Conservation (phyloP, 1,140 invertebrate species). For the Hirudo medicinalis region DNA sequence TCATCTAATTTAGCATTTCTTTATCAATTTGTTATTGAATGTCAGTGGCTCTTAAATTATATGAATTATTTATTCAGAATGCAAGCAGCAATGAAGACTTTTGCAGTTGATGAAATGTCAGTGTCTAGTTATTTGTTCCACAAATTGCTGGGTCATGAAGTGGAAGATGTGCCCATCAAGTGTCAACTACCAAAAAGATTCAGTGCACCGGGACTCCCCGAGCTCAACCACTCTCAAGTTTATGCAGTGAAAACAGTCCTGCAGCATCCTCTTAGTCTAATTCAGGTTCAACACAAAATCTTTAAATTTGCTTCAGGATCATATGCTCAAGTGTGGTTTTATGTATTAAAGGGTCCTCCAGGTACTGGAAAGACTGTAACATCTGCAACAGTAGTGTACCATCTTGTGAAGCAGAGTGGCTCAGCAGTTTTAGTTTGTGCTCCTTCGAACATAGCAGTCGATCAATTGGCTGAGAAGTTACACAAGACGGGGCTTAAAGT, state of each 20-base stretch:
- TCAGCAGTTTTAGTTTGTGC: constrained; percentile 94
- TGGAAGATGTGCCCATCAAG: constrained; percentile 72
- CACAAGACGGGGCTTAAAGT: constrained; percentile 91
- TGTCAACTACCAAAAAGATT: constrained; percentile 87
- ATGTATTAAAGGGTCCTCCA: constrained; percentile 48
- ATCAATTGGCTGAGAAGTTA: constrained; percentile 97
- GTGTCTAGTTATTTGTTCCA: constrained; percentile 79
- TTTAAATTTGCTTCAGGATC: background rate
- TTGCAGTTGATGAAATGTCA: constrained; percentile 86
- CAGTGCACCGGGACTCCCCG: constrained; percentile 88
- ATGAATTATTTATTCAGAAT: constrained; percentile 52
- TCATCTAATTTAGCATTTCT: too few relatives aligned
- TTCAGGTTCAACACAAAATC: constrained; percentile 54
- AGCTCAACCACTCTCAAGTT: constrained; percentile 90
- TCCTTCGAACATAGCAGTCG: constrained; percentile 96
- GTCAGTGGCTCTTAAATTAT: background rate
- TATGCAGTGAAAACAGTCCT: constrained; percentile 98
- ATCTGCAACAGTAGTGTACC: constrained; percentile 96
- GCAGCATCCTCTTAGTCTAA: constrained; percentile 85
- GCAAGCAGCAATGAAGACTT: constrained; percentile 83
- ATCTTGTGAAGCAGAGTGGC: constrained; percentile 77
- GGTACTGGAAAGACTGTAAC: constrained; percentile 98
- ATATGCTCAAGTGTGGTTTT: background rate
- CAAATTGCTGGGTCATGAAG: constrained; percentile 84
- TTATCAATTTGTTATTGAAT: background rate